Evolutionary conservation across 2,797 vertebrate genomes (phyloP).

Genomic region (Tragelaphus oryx): DNA sequence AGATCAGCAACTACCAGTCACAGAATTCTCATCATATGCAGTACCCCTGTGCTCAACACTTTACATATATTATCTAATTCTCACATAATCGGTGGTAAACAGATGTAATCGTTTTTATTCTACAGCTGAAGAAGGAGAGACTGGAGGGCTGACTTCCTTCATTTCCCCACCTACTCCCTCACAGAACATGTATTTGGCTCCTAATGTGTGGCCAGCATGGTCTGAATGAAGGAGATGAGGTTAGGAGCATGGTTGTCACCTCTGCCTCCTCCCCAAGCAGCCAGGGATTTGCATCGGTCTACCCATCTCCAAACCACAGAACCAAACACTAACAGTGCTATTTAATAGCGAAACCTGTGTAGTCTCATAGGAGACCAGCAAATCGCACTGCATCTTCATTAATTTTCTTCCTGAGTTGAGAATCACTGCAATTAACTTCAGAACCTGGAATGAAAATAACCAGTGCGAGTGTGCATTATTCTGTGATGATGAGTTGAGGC

Average conservation of each 20-base stretch:
- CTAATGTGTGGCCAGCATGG: background rate
- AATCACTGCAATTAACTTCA: background rate
- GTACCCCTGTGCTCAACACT: background rate
- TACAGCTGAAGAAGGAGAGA: background rate
- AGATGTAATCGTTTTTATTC: background rate
- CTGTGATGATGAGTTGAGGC: background rate
- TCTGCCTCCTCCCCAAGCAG: background rate
- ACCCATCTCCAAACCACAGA: background rate
- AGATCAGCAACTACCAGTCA: background rate
- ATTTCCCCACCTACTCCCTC: background rate
- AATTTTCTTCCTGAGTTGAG: conserved; percentile 16
- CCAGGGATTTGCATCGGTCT: background rate
- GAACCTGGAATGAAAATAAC: background rate
- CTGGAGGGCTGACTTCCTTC: background rate
- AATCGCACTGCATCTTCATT: background rate
- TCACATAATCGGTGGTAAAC: background rate
- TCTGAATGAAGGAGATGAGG: accelerated
- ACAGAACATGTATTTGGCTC: background rate
- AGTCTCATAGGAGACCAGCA: background rate
- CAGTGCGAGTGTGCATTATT: background rate
- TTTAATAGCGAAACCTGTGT: background rate
- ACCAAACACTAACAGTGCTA: background rate
- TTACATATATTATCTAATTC: background rate
- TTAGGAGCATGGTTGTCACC: accelerated
- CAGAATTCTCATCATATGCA: background rate